Percentiles rank a stretch among this genome's conserved stretches.
Conservation (phyloP, 2,113 vertebrate species). For the Trogon surrucura region DNA sequence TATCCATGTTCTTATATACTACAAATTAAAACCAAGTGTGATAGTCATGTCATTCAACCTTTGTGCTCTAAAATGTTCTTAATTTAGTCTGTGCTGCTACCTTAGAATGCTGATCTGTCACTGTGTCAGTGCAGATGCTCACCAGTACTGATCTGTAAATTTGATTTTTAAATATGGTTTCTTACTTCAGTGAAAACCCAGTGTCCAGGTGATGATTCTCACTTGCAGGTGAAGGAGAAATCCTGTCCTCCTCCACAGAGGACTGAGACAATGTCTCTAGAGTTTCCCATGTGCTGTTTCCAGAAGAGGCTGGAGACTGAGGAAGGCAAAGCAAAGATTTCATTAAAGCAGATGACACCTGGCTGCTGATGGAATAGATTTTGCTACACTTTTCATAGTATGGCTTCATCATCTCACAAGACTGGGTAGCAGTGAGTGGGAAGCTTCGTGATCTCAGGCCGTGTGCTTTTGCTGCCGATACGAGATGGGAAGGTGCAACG, state of each 20-base stretch:
- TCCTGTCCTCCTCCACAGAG: constrained; percentile 31
- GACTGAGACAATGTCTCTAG: constrained; percentile 1
- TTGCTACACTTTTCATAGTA: constrained; percentile 75
- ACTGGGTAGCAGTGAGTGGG: constrained; percentile 70
- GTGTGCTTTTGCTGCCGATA: constrained; percentile 32
- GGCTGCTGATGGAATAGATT: constrained; percentile 89
- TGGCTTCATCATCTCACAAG: constrained; percentile 63
- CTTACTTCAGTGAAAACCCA: constrained; percentile 93
- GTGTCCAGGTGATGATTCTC: constrained; percentile 70
- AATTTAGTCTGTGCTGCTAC: background rate
- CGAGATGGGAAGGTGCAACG: background rate
- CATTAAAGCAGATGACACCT: constrained; percentile 91
- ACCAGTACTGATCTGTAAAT: background rate
- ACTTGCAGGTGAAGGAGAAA: background rate
- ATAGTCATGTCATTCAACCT: background rate
- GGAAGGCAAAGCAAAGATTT: constrained; percentile 84
- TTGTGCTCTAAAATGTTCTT: background rate
- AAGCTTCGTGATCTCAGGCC: constrained; percentile 81
- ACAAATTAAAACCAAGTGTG: background rate
- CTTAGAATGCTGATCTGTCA: background rate
- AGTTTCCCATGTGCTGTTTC: constrained; percentile 46
- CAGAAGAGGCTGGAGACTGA: constrained; percentile 42
- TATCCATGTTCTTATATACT: rapidly evolving
- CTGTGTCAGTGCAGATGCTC: background rate
- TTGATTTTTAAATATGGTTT: background rate